A percentile compares a stretch with the other conserved stretches of the same genome.
Evolutionary conservation across 2,888 invertebrate genomes (phyloP).

Genomic region (Drosophila leonis): DNA sequence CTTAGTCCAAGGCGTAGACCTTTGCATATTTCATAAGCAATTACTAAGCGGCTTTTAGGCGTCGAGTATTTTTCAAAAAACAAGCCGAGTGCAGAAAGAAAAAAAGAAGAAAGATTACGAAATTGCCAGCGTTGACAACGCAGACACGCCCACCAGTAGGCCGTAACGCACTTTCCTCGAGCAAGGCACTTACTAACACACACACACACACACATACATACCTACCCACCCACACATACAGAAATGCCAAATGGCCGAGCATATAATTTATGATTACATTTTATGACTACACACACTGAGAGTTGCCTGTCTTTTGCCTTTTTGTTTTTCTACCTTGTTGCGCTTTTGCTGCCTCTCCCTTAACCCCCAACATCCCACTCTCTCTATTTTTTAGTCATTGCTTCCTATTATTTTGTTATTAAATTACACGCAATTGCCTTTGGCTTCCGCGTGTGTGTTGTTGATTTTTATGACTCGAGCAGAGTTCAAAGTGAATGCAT

Average conservation of each 20-base stretch:
- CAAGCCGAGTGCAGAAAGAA: constrained; percentile 8
- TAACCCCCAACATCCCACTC: background rate
- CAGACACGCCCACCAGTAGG: constrained; percentile 40
- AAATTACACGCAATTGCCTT: constrained; percentile 76
- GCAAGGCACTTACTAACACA: background rate
- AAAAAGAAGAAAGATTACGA: constrained; percentile 20
- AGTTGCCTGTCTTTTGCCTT: constrained; percentile 16
- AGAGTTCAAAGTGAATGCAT: constrained; percentile 69
- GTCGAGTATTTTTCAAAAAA: constrained; percentile 55
- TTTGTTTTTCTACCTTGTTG: constrained; percentile 29
- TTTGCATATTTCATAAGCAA: constrained; percentile 84
- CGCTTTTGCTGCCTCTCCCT: constrained; percentile 24
- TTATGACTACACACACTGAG: constrained; percentile 59
- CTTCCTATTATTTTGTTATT: constrained; percentile 79
- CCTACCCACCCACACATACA: constrained; percentile 9
- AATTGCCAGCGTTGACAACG: constrained; percentile 63
- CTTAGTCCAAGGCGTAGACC: constrained; percentile 53
- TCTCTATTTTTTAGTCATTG: constrained; percentile 71
- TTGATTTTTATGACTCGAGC: constrained; percentile 59
- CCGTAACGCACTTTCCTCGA: constrained; percentile 31
- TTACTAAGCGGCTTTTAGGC: constrained; percentile 77
- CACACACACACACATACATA: constrained; percentile 5
- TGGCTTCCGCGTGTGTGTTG: constrained; percentile 45
- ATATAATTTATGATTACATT: constrained; percentile 77
- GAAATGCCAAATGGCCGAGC: constrained; percentile 58